Evolutionary conservation across 2,888 invertebrate genomes (phyloP).

Genomic region (Metalampra italica): DNA sequence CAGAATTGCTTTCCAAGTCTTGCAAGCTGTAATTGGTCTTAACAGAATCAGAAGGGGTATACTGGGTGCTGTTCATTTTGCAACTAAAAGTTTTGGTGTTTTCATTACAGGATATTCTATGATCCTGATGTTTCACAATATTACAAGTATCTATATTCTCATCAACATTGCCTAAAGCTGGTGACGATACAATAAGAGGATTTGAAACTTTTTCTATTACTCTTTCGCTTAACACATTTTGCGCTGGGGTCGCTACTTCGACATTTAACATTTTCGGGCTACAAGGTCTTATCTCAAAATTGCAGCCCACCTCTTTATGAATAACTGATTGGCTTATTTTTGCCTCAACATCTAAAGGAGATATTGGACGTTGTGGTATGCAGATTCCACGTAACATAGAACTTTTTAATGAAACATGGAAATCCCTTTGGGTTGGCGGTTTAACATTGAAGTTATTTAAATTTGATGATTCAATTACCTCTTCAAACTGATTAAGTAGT

Average conservation of each 20-base stretch:
- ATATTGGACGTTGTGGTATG: constrained; percentile 50
- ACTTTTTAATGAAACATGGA: constrained; percentile 29
- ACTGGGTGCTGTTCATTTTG: constrained; percentile 58
- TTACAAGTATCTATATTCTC: constrained; percentile 34
- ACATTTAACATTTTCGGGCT: constrained; percentile 73
- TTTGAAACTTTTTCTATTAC: constrained; percentile 68
- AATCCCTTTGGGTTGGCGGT: constrained; percentile 30
- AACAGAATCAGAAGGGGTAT: constrained; percentile 32
- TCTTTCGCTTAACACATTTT: constrained; percentile 57
- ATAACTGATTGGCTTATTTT: constrained; percentile 76
- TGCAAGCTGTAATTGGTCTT: constrained; percentile 60
- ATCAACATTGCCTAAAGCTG: constrained; percentile 30
- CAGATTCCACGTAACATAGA: constrained; percentile 27
- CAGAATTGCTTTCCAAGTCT: constrained; percentile 65
- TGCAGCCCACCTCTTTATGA: constrained; percentile 75
- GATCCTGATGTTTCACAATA: constrained; percentile 31
- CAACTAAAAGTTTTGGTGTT: constrained; percentile 47
- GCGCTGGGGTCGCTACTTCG: constrained; percentile 59
- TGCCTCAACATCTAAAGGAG: constrained; percentile 72
- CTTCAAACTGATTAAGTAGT: constrained; percentile 68
- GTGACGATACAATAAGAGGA: constrained; percentile 44
- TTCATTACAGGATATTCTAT: constrained; percentile 23
- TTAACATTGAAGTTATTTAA: constrained; percentile 35
- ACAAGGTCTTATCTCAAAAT: constrained; percentile 74
- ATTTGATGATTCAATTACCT: constrained; percentile 63